Base-by-base conservation (phyloP, 2,888 invertebrate species). In the Timema cristinae region DNA sequence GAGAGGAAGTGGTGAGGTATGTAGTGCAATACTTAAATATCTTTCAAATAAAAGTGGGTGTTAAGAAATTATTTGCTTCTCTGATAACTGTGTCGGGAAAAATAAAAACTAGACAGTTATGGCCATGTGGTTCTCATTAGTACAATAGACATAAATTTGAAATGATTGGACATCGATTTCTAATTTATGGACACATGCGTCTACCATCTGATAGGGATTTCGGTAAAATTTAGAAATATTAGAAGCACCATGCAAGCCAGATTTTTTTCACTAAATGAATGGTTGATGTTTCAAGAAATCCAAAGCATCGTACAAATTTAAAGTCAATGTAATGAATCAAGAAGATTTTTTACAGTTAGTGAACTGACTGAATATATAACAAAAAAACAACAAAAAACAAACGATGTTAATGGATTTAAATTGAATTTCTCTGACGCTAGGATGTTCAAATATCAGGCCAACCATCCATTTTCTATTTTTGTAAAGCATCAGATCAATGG, bases 1-100 rank as follows among this genome's bases (percentile, higher is more conserved):
- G 16, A 67, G 67, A 5, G 67, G 67, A 50, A 48, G 47, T 11
- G 67, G 15, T 8, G 67, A 67, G n/a, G n/a, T 51, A 67, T 16
- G 6, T 48, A 66, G 48, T 50, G 15, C 16, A n/a, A n/a, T 13
- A n/a, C n/a, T 16, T n/a, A 66, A 66, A 47, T 66, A 66, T 66
- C n/a, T 66, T 66, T n/a, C 13, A n/a, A 11, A 66, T n/a, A 50
- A 66, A 7, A 7, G n/a, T 49, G n/a, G n/a, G 15, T 49, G 16
- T 16, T 15, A n/a, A n/a, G 47, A 32, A 66, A 9, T 10, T n/a
- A n/a, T 56, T 56, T 56, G 56, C 15, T 56, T 56, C n/a, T 56
- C 13, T 8, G 56, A 11, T 56, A 56, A 56, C 56, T 56, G 56
- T 56, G n/a, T n/a, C 2, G 4, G n/a, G 11, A 5, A 56, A 56